These are phyloP conservation scores for Schmidtea mediterranea DNA, from an alignment of 1,140 invertebrate genomes.

Conservation along the genomic window DNA sequence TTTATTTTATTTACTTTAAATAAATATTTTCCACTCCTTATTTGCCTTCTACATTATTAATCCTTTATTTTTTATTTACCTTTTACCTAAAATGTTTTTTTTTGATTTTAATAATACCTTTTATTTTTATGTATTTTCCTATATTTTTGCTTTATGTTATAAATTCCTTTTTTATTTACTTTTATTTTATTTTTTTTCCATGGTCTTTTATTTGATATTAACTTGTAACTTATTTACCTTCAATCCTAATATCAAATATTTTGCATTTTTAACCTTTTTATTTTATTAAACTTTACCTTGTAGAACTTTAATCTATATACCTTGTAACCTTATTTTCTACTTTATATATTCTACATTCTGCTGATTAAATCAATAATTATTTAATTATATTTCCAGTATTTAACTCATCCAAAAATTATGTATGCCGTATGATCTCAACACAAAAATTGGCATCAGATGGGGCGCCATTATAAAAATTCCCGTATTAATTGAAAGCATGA, in stretches of 20 bases:
- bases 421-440: constrained; percentile 2
- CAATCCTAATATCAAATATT: too few relatives aligned
- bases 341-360: background rate
- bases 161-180: too few relatives aligned
- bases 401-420: constrained; percentile 2
- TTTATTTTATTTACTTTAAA: too few relatives aligned
- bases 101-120: background rate
- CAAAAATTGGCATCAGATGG: background rate
- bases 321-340: background rate
- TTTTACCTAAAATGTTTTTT: constrained; percentile 30
- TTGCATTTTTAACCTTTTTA: too few relatives aligned
- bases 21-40: too few relatives aligned
- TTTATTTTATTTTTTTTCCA: too few relatives aligned
- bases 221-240: too few relatives aligned
- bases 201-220: too few relatives aligned
- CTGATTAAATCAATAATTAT: background rate
- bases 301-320: background rate
- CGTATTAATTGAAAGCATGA: constrained; percentile 50
- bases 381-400: background rate
- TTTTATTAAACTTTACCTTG: background rate
- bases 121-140: background rate
- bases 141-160: background rate
- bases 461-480: constrained; percentile 19
- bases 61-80: too few relatives aligned
- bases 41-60: too few relatives aligned